Base-by-base conservation (phyloP, 1,140 invertebrate genomes). In the Rhysida immarginata region DNA sequence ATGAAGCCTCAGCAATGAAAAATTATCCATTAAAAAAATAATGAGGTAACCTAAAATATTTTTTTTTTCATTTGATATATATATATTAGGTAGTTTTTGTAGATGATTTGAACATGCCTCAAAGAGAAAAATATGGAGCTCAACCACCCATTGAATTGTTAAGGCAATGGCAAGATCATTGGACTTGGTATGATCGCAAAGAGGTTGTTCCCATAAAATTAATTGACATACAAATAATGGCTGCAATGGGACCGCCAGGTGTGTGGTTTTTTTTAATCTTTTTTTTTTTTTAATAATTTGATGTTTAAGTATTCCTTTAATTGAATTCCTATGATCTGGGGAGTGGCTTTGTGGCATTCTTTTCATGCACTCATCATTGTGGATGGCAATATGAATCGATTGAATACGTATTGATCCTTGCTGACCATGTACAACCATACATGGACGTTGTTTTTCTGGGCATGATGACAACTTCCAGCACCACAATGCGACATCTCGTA, bases 91-190 rank as follows among this genome's bases (percentile, higher is more conserved):
- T 96, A 14, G 78, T 95, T 24, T 96, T 96, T 69, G 85, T 96
- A 2, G 92, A 96, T 67, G 92, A 96, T 68, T 78, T 96, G 2
- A 94, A 90, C 60, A 90, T 95, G 86, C 91, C 91, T 0, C 70
- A 85, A 59, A 81, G 83, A 55, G 87, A 91, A 71, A 77, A 77
- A 3, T 94, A 89, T 67, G 90, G 90, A 0, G 89, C 89, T 1
- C 89, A 94, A 69, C 90, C 91, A 0, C 87, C 91, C 0, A 88
- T 96, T 48, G 92, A 96, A 68, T 69, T 96, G 21, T 66, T 96
- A 1, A 74, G 92, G 16, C 91, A 95, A 71, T 87, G 84, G 77
- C 74, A 94, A 16, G 93, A 96, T 71, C 85, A 95, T 59, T 79
- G 80, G 63, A 83, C 84, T 60, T 96, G 92, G 91, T 91, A 93